These are phyloP conservation scores for Melitaea athalia DNA, from an alignment of 2,888 invertebrate species.

Conservation along the genomic window DNA sequence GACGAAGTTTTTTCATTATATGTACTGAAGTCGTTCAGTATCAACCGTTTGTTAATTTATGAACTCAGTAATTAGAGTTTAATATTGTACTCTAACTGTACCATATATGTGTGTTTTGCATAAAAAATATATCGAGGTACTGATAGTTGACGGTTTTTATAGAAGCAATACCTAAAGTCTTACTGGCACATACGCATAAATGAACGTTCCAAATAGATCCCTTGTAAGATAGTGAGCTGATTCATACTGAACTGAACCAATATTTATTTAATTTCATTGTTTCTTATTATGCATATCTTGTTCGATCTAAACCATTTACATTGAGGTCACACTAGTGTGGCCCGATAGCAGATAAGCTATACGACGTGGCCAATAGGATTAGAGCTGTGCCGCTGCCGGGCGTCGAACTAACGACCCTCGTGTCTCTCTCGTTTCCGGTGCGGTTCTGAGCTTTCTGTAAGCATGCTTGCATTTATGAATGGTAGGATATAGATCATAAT, in stretches of 20 bases:
- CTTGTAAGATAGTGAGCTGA: conserved; percentile 1
- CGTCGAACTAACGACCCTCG: conserved; percentile 56
- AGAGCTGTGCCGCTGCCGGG: conserved; percentile 48
- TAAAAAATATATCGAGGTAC: too few relatives aligned
- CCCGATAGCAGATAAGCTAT: conserved; percentile 28
- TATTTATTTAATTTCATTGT: conserved; percentile 27
- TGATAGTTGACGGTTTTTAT: too few relatives aligned
- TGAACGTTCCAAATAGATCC: not conserved
- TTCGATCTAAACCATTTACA: conserved; percentile 22
- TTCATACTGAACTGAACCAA: conserved; percentile 5
- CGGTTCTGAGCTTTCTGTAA: conserved; percentile 30
- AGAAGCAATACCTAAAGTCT: too few relatives aligned
- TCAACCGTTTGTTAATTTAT: too few relatives aligned
- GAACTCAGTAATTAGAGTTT: too few relatives aligned
- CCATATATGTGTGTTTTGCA: too few relatives aligned
- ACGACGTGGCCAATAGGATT: conserved; percentile 50
- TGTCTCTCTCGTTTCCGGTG: conserved; percentile 46
- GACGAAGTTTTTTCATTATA: too few relatives aligned
- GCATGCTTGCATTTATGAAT: conserved; percentile 4
- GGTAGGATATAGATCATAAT: not conserved
- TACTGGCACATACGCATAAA: not conserved
- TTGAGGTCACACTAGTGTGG: conserved; percentile 19
- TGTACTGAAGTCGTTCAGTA: too few relatives aligned
- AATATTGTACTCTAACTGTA: too few relatives aligned
- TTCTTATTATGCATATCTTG: conserved; percentile 22